Evolutionary conservation across 1,140 invertebrate genomes (phyloP).

Genomic region (Ridgeia piscesae): DNA sequence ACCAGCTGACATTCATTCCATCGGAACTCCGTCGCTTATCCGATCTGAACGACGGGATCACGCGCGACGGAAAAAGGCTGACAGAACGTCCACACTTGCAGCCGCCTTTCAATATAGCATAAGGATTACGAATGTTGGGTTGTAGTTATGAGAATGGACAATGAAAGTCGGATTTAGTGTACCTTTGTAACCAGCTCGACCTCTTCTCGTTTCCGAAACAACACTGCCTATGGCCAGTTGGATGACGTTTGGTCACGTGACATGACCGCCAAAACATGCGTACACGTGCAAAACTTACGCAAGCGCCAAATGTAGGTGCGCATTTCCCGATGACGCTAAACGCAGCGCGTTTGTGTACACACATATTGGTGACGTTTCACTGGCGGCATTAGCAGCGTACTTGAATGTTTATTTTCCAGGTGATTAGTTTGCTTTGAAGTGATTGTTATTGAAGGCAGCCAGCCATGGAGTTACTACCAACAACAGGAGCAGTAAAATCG

Average conservation of each 20-base stretch:
- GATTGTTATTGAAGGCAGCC: not conserved
- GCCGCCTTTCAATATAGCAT: not conserved
- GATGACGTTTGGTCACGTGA: not conserved
- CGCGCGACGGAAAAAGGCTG: not conserved
- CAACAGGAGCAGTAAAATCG: not conserved
- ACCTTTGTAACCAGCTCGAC: not conserved
- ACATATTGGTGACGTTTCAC: not conserved
- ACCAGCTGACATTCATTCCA: not conserved
- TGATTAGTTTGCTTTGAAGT: constrained; percentile 6
- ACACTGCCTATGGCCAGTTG: not conserved
- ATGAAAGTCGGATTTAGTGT: not conserved
- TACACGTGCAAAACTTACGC: not conserved
- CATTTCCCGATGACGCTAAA: not conserved
- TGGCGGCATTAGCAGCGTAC: not conserved
- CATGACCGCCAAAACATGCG: not conserved
- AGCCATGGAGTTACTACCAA: not conserved
- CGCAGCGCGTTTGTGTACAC: not conserved
- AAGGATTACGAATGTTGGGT: not conserved
- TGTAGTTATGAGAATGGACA: not conserved
- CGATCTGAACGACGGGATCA: not conserved
- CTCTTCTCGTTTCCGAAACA: not conserved
- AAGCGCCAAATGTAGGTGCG: not conserved
- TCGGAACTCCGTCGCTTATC: not conserved
- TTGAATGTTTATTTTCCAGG: constrained; percentile 6
- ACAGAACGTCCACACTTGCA: not conserved